A percentile compares a stretch with the other conserved stretches of the same genome.
Conservation (phyloP, 2,888 invertebrate genomes). For the Ophonus ardosiacus region DNA sequence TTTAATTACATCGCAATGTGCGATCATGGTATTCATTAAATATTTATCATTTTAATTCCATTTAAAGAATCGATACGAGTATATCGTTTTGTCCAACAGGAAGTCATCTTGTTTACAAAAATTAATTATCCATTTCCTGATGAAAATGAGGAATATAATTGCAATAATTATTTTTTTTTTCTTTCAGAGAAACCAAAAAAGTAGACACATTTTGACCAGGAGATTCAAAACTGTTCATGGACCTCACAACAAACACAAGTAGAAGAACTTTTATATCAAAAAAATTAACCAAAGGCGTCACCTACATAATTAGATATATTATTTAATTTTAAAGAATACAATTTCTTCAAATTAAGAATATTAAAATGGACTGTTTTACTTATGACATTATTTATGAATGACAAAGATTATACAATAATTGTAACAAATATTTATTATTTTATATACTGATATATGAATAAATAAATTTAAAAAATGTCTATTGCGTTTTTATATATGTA, state of each 20-base stretch:
- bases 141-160: slow-evolving; percentile 4
- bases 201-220: slow-evolving; percentile 73
- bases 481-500: too few species aligned
- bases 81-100: slow-evolving; percentile 7
- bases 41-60: slow-evolving; percentile 51
- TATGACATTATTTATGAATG: too few species aligned
- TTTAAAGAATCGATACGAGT: slow-evolving; percentile 27
- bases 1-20: slow-evolving; percentile 15
- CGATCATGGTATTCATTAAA: slow-evolving; percentile 21
- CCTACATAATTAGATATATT: too few species aligned
- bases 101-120: background rate
- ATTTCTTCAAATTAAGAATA: too few species aligned
- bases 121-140: slow-evolving; percentile 15
- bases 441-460: too few species aligned
- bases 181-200: slow-evolving; percentile 75
- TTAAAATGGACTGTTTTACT: too few species aligned
- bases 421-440: too few species aligned
- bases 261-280: too few species aligned
- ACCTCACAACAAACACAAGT: slow-evolving; percentile 69
- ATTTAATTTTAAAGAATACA: too few species aligned
- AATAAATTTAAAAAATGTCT: too few species aligned
- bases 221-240: slow-evolving; percentile 76
- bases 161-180: background rate
- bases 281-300: background rate
- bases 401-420: too few species aligned